These are phyloP conservation scores for Drosophila kikkawai DNA, from an alignment of 1,140 invertebrate genomes.

Conservation along the genomic window DNA sequence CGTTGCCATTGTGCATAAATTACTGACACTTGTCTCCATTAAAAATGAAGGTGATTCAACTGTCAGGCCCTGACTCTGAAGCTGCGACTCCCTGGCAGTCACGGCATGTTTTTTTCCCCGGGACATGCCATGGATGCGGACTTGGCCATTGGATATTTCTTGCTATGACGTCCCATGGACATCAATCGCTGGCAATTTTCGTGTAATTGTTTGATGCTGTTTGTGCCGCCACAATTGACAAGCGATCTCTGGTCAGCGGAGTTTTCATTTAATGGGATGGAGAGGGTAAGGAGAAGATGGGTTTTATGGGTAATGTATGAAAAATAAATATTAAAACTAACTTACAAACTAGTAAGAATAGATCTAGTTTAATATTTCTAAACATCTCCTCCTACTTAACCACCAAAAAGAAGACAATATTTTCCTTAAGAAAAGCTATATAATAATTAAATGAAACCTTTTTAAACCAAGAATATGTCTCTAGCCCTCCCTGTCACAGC, in stretches of 20 bases:
- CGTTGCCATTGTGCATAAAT: constrained; percentile 76
- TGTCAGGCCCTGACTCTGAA: constrained; percentile 67
- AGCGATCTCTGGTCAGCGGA: constrained; percentile 35
- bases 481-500: neutral
- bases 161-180: constrained; percentile 73
- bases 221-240: constrained; percentile 64
- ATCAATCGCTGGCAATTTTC: constrained; percentile 82
- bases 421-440: neutral
- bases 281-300: neutral
- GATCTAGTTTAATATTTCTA: neutral
- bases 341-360: too few species aligned
- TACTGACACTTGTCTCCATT: constrained; percentile 84
- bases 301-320: neutral
- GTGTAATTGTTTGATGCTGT: constrained; percentile 74
- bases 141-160: constrained; percentile 30
- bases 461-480: neutral
- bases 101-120: constrained; percentile 73
- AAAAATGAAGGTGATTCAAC: constrained; percentile 84
- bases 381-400: neutral
- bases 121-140: constrained; percentile 51
- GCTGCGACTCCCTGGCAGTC: constrained; percentile 54
- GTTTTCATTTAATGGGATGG: constrained; percentile 4
- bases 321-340: neutral
- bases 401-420: neutral
- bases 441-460: neutral